Conservation (phyloP, 2,113 vertebrate species). For the Prionailurus bengalensis region DNA sequence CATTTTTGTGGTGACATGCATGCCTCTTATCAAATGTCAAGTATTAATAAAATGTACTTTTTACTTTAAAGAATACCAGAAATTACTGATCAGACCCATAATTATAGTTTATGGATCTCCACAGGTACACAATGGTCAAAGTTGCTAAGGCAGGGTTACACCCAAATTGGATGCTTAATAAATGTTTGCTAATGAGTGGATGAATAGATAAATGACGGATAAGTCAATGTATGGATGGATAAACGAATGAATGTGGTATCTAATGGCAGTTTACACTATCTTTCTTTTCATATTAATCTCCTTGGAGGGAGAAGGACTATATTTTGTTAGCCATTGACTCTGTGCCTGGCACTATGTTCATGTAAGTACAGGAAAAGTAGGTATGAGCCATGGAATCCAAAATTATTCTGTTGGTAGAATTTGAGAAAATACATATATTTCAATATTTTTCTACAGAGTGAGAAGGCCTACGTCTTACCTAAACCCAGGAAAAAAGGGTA, state of each 20-base stretch:
- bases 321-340: neutral
- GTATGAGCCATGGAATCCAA: neutral
- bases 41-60: slow-evolving; percentile 12
- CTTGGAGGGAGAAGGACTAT: neutral
- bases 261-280: neutral
- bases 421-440: slow-evolving; percentile 20
- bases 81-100: neutral
- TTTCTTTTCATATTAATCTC: slow-evolving; percentile 21
- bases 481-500: neutral
- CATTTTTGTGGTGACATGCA: neutral
- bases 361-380: neutral
- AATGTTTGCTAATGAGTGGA: neutral
- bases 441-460: neutral
- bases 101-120: neutral
- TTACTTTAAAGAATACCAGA: slow-evolving; percentile 7
- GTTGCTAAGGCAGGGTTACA: neutral
- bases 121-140: neutral
- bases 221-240: neutral
- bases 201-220: neutral
- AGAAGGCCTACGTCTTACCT: neutral
- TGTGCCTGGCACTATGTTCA: neutral
- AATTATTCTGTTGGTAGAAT: slow-evolving; percentile 2
- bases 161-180: neutral
- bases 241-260: neutral
- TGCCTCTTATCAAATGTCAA: neutral